phyloP scores from a whole-genome alignment of 2,797 vertebrate genomes.

The Sibirionetta formosa region DNA sequence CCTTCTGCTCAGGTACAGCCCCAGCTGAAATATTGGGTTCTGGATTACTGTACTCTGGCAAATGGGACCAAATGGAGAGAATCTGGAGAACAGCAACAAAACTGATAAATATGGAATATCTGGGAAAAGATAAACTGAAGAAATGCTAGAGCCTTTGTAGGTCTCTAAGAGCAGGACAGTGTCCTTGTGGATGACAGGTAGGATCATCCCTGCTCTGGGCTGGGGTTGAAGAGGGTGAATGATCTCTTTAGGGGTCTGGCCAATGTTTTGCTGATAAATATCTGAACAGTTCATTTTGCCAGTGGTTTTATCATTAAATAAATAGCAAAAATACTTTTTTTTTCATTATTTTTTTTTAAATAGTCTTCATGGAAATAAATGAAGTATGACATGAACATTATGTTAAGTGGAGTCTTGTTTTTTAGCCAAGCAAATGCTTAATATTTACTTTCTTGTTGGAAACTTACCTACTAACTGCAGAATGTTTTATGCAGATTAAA shows the following conservation, averaged over 20 bases:
- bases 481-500: not conserved
- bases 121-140: not conserved
- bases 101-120: not conserved
- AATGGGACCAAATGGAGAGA: not conserved
- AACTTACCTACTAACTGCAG: not conserved
- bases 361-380: not conserved
- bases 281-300: not conserved
- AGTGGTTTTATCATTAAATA: not conserved
- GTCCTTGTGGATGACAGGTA: rapidly evolving
- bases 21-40: not conserved
- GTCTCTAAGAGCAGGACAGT: not conserved
- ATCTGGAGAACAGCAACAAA: not conserved
- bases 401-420: not conserved
- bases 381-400: not conserved
- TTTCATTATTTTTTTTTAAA: not conserved
- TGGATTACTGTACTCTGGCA: not conserved
- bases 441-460: constrained; percentile 23
- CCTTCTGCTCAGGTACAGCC: not conserved
- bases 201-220: not conserved
- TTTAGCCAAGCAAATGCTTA: not conserved
- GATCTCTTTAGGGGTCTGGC: not conserved
- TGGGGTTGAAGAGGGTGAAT: not conserved
- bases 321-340: not conserved
- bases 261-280: not conserved
- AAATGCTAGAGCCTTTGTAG: not conserved